Percentiles rank a stretch among this genome's conserved stretches.
These are phyloP conservation scores for Alectoris magna DNA, from an alignment of 2,797 vertebrate species.

Conservation along the genomic window DNA sequence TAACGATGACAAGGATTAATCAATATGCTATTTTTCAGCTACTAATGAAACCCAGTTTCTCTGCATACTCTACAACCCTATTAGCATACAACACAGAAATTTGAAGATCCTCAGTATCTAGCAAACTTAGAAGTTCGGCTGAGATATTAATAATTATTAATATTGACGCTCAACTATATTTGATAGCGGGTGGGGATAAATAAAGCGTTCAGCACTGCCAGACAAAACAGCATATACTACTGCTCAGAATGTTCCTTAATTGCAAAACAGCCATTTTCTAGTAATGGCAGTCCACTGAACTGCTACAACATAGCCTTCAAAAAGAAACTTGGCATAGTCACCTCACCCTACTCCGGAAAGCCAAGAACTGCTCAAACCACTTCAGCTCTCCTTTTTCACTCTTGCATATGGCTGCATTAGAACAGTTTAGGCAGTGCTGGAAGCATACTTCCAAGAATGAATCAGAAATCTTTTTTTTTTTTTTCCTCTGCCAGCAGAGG, in stretches of 20 bases:
- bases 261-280: background rate
- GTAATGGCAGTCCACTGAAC: background rate
- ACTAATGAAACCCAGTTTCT: background rate
- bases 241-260: background rate
- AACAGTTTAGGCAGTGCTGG: background rate
- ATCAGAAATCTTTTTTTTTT: background rate
- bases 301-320: background rate
- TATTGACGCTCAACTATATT: background rate
- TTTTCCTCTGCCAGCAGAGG: background rate
- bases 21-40: background rate
- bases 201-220: background rate
- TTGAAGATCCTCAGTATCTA: background rate
- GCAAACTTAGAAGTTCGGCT: background rate
- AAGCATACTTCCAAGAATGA: constrained; percentile 1
- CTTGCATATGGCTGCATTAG: background rate
- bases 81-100: background rate
- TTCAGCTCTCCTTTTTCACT: background rate
- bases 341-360: background rate
- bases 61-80: background rate
- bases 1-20: background rate
- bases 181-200: background rate
- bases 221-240: background rate
- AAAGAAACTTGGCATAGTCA: background rate
- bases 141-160: background rate
- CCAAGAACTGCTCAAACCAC: background rate